Percentiles rank a stretch among this genome's conserved stretches.
phyloP scores from a whole-genome alignment of 2,888 invertebrate species.

The Octonoba sinensis region DNA sequence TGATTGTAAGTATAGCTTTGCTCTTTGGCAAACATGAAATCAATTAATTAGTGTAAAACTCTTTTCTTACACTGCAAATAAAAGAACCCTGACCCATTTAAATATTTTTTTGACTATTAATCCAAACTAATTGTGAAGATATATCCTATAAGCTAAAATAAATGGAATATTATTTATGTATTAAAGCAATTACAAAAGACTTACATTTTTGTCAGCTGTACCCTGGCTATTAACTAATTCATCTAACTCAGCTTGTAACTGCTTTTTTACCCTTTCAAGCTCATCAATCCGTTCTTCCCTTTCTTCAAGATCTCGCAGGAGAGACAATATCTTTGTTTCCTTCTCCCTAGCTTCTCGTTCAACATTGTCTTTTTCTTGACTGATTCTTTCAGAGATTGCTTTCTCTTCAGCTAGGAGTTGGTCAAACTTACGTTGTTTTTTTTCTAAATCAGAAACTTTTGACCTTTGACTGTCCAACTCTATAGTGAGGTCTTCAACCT shows the following conservation, averaged over 20 bases:
- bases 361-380: slow-evolving; percentile 88
- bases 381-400: slow-evolving; percentile 87
- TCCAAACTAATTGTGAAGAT: too few species aligned
- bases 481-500: slow-evolving; percentile 92
- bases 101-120: too few species aligned
- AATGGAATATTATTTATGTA: too few species aligned
- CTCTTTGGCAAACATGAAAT: too few species aligned
- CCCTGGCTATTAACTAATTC: slow-evolving; percentile 97
- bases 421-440: slow-evolving; percentile 98
- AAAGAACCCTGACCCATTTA: too few species aligned
- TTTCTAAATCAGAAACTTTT: slow-evolving; percentile 89
- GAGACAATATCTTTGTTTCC: slow-evolving; percentile 92
- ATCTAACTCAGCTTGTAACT: slow-evolving; percentile 92
- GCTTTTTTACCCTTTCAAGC: slow-evolving; percentile 85
- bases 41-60: too few species aligned
- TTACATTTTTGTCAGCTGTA: slow-evolving; percentile 94
- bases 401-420: slow-evolving; percentile 81
- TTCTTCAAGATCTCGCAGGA: slow-evolving; percentile 92
- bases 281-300: slow-evolving; percentile 90
- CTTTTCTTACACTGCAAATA: too few species aligned
- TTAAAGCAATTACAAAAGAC: slow-evolving; percentile 58
- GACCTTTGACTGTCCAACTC: slow-evolving; percentile 93
- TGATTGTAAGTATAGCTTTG: too few species aligned
- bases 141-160: too few species aligned
- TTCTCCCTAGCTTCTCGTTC: slow-evolving; percentile 97